These are phyloP conservation scores for Platanista minor DNA, from an alignment of 2,113 vertebrate species.

Conservation along the genomic window DNA sequence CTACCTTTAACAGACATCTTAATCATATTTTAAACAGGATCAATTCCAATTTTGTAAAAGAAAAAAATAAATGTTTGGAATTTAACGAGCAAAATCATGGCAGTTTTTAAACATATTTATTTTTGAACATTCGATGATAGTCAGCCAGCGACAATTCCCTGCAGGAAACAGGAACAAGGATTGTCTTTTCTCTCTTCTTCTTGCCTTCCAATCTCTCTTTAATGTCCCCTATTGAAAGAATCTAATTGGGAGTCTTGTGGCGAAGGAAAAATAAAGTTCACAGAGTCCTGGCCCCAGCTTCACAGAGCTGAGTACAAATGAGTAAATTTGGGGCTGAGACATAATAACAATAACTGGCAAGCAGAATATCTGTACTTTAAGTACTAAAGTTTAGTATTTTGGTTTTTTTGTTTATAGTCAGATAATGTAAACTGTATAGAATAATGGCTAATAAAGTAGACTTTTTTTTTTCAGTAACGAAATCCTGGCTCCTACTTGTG, in stretches of 20 bases:
- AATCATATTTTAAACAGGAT: not conserved
- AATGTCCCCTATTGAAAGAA: not conserved
- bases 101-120: not conserved
- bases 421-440: not conserved
- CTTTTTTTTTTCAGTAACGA: not conserved
- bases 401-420: not conserved
- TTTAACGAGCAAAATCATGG: not conserved
- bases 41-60: not conserved
- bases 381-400: not conserved
- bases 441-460: not conserved
- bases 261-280: not conserved
- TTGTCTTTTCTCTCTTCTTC: not conserved
- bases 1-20: not conserved
- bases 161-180: not conserved
- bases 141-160: not conserved
- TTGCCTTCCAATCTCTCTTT: not conserved
- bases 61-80: not conserved
- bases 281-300: not conserved
- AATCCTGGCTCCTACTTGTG: not conserved
- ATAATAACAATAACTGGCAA: not conserved
- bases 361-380: not conserved
- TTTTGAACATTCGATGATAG: not conserved
- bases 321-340: not conserved
- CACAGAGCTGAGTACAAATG: not conserved
- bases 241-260: not conserved